Evolutionary conservation across 2,113 vertebrate genomes (phyloP).

Genomic region (Xiphophorus couchianus): DNA sequence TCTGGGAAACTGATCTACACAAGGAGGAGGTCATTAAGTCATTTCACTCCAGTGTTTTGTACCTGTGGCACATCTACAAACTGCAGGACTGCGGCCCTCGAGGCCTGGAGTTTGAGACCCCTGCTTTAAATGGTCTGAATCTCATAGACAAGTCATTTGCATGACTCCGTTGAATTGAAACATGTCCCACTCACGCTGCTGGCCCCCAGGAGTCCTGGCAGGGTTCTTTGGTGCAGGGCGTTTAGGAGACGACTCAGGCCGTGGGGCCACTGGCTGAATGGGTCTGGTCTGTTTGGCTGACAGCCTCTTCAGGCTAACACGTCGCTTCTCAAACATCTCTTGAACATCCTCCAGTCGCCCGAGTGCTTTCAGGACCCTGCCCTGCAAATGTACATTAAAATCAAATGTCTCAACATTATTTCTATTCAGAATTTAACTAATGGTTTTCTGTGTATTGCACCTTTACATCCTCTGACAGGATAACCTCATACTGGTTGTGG

Average conservation of each 20-base stretch:
- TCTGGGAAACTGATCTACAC: no score
- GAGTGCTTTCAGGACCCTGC: slow-evolving; percentile 84
- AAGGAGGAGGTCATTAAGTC: no score
- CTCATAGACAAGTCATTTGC: neutral
- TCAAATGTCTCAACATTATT: neutral
- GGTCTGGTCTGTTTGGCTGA: slow-evolving; percentile 93
- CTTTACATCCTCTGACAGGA: slow-evolving; percentile 87
- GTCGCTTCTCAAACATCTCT: slow-evolving; percentile 94
- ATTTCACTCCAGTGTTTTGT: no score
- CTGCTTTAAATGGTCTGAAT: no score
- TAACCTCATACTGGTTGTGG: slow-evolving; percentile 89
- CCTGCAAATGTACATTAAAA: slow-evolving; percentile 68
- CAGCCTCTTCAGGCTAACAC: slow-evolving; percentile 90
- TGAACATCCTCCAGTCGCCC: slow-evolving; percentile 89
- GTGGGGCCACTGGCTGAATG: slow-evolving; percentile 92
- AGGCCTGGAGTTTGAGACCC: no score
- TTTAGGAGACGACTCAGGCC: slow-evolving; percentile 94
- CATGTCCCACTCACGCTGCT: slow-evolving; percentile 73
- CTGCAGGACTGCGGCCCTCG: no score
- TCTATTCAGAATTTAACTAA: neutral
- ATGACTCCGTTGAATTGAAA: neutral
- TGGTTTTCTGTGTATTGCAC: slow-evolving; percentile 63
- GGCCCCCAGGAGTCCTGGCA: slow-evolving; percentile 70
- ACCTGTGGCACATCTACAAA: no score
- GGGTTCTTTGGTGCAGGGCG: slow-evolving; percentile 82